A percentile compares a stretch with the other conserved stretches of the same genome.
phyloP scores from a whole-genome alignment of 1,140 invertebrate species.

The Babylonia areolata region DNA sequence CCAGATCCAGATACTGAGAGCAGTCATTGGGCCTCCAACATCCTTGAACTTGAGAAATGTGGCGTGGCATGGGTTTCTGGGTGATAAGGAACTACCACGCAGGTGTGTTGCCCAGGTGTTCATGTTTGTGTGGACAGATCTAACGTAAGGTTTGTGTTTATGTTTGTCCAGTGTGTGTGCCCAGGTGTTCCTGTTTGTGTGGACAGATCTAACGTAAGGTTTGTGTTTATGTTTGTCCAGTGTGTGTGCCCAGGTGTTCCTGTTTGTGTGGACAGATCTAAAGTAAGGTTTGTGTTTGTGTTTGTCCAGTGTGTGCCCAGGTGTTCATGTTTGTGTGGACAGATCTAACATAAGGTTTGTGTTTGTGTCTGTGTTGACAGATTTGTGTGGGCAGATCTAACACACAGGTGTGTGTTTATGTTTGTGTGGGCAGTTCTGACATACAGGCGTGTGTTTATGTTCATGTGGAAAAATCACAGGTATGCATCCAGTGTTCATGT shows the following conservation, averaged over 20 bases:
- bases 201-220: neutral
- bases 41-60: constrained; percentile 76
- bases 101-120: constrained; percentile 48
- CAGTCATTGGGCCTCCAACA: constrained; percentile 72
- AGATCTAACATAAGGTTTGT: neutral
- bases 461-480: neutral
- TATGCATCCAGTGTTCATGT: neutral
- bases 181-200: neutral
- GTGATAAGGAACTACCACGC: constrained; percentile 63
- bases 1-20: constrained; percentile 58
- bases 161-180: too few species aligned
- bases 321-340: neutral
- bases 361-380: neutral
- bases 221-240: too few species aligned
- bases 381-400: neutral
- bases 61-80: constrained; percentile 75
- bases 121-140: neutral
- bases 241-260: neutral
- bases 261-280: neutral
- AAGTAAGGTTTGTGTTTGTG: too few species aligned
- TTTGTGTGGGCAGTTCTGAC: neutral
- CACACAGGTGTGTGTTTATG: too few species aligned
- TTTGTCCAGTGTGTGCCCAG: too few species aligned
- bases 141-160: neutral
- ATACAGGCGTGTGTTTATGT: too few species aligned